Conservation (phyloP, 2,888 invertebrate genomes). For the Entomobrya proxima region DNA sequence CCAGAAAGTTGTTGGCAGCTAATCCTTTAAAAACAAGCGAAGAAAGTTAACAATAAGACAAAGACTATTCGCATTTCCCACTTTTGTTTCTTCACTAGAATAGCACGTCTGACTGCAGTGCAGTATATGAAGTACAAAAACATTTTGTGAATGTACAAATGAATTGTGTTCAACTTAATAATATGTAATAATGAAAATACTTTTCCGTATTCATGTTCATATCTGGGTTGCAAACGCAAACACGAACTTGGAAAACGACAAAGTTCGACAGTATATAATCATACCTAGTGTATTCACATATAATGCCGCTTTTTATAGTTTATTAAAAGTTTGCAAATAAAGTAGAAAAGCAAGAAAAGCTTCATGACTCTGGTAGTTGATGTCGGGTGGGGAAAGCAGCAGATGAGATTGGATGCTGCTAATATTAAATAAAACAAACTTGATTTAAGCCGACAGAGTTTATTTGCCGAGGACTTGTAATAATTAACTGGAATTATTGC, state of each 20-base stretch:
- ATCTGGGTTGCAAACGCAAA: not conserved
- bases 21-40: constrained; percentile 34
- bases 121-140: not conserved
- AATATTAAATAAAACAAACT: constrained; percentile 44
- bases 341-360: constrained; percentile 25
- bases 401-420: not conserved
- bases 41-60: too few relatives aligned
- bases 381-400: not conserved
- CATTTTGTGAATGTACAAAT: constrained; percentile 37
- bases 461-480: constrained; percentile 42
- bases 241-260: too few relatives aligned
- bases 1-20: not conserved
- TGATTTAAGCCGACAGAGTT: constrained; percentile 46
- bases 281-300: not conserved
- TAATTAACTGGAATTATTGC: constrained; percentile 47
- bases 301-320: not conserved
- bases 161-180: constrained; percentile 46
- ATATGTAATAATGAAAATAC: constrained; percentile 34
- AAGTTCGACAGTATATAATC: not conserved
- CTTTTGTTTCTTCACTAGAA: too few relatives aligned
- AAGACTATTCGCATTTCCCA: not conserved
- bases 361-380: not conserved
- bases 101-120: not conserved
- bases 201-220: constrained; percentile 4
- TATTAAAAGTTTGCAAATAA: constrained; percentile 48